These are phyloP conservation scores for Sphaeridia pumilis DNA, from an alignment of 2,888 invertebrate genomes.

Conservation along the genomic window DNA sequence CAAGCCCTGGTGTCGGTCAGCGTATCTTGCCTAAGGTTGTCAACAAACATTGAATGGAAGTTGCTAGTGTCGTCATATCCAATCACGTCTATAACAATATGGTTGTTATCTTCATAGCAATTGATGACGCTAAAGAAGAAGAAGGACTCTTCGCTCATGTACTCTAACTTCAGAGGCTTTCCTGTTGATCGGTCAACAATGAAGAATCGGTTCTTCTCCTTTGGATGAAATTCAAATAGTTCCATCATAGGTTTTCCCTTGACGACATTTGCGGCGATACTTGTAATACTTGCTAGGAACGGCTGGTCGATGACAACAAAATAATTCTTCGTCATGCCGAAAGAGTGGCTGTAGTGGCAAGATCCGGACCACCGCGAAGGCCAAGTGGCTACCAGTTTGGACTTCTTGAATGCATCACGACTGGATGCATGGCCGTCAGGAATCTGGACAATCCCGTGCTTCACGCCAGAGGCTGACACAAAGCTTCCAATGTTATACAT, in stretches of 20 bases:
- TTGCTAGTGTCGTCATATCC: constrained; percentile 21
- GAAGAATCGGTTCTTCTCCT: constrained; percentile 40
- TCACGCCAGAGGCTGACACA: constrained; percentile 38
- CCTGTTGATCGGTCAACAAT: constrained; percentile 41
- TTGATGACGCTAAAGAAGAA: constrained; percentile 47
- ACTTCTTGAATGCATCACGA: constrained; percentile 36
- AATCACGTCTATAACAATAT: constrained; percentile 39
- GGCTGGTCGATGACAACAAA: constrained; percentile 46
- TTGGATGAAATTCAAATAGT: constrained; percentile 41
- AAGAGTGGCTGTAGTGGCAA: constrained; percentile 45
- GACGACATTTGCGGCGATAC: constrained; percentile 39
- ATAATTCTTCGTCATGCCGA: constrained; percentile 46
- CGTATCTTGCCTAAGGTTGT: constrained; percentile 3
- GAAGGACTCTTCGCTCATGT: constrained; percentile 41
- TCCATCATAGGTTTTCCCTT: constrained; percentile 40
- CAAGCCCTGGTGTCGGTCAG: constrained; percentile 10
- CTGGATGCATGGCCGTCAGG: constrained; percentile 19
- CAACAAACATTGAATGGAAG: constrained; percentile 11
- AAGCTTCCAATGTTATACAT: constrained; percentile 43
- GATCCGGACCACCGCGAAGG: constrained; percentile 38
- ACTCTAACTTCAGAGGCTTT: constrained; percentile 38
- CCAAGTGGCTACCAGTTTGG: constrained; percentile 38
- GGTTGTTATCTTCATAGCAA: constrained; percentile 41
- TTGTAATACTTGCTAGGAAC: constrained; percentile 41
- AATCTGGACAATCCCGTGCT: constrained; percentile 39